Evolutionary conservation across 2,888 invertebrate species (phyloP).

Genomic region (Athrips mouffetella): DNA sequence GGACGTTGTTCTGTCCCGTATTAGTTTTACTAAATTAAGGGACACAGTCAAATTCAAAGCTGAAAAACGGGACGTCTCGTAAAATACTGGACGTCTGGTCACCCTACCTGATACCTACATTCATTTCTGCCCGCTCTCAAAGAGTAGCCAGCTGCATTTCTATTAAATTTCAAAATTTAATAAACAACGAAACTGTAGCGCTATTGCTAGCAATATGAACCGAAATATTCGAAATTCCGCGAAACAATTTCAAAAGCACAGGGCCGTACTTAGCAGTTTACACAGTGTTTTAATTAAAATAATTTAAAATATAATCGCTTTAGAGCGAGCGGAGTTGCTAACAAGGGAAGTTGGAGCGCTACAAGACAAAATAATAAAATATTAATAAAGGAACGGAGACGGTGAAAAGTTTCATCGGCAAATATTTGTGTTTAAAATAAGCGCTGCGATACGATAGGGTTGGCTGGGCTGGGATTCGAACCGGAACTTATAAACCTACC

Average conservation of each 20-base stretch:
- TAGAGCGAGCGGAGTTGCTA: slow-evolving; percentile 66
- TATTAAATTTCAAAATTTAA: not conserved
- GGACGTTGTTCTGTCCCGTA: too few species aligned
- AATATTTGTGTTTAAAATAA: slow-evolving; percentile 78
- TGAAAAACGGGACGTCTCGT: too few species aligned
- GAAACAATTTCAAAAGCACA: slow-evolving; percentile 46
- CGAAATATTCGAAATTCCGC: slow-evolving; percentile 35
- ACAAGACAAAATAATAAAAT: slow-evolving; percentile 79
- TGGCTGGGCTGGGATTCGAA: slow-evolving; percentile 55
- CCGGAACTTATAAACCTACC: slow-evolving; percentile 16
- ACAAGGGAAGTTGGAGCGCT: slow-evolving; percentile 72
- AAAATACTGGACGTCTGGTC: too few species aligned
- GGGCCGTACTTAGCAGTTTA: slow-evolving; percentile 55
- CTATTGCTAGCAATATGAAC: slow-evolving; percentile 25
- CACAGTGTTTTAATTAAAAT: slow-evolving; percentile 77
- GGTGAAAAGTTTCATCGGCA: slow-evolving; percentile 71
- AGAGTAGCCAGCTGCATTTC: not conserved
- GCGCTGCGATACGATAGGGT: slow-evolving; percentile 66
- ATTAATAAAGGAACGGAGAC: slow-evolving; percentile 75
- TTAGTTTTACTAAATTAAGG: too few species aligned
- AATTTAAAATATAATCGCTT: slow-evolving; percentile 78
- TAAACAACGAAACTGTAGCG: slow-evolving; percentile 9
- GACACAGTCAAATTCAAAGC: too few species aligned
- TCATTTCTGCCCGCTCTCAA: too few species aligned
- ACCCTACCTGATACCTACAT: too few species aligned